Conservation (phyloP, 2,113 vertebrate genomes). For the Cavia porcellus region DNA sequence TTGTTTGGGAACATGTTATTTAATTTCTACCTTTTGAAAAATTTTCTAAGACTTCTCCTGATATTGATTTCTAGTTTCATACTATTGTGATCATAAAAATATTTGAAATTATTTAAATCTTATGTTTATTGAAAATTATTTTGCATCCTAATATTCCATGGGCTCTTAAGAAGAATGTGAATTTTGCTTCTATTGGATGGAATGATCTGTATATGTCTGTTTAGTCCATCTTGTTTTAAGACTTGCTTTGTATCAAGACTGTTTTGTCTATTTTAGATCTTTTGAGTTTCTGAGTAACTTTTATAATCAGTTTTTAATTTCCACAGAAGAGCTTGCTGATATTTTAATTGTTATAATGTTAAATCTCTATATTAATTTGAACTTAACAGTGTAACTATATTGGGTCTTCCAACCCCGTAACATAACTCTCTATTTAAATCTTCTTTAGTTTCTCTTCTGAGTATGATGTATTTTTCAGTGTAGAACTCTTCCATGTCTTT, state of each 20-base stretch:
- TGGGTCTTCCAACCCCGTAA: neutral
- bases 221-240: neutral
- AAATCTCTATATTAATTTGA: neutral
- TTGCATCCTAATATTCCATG: neutral
- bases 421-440: neutral
- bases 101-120: neutral
- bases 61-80: neutral
- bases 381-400: neutral
- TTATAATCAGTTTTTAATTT: neutral
- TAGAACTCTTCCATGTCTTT: neutral
- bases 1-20: neutral
- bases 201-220: neutral
- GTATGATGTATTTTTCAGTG: neutral
- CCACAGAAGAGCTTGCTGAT: neutral
- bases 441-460: neutral
- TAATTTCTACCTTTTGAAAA: neutral
- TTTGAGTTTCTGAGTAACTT: neutral
- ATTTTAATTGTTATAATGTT: neutral
- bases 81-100: neutral
- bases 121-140: neutral
- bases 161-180: neutral
- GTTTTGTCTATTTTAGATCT: neutral
- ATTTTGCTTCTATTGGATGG: neutral
- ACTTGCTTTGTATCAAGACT: neutral
- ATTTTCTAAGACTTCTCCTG: neutral